Evolutionary conservation across 2,113 vertebrate genomes (phyloP).

Genomic region (Myrmecophaga tridactyla): DNA sequence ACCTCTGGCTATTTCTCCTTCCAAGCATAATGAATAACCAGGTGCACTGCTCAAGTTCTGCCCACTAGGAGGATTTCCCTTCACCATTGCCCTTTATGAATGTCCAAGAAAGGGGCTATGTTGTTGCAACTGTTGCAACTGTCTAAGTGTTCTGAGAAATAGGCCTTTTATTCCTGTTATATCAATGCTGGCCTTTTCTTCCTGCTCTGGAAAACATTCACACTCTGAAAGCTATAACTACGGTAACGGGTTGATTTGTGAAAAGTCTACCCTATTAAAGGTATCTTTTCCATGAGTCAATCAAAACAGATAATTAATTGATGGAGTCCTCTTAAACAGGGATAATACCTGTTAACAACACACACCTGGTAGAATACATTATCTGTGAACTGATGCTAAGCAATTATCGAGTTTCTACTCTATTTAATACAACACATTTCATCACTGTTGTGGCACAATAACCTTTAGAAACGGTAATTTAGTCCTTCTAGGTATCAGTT

Average conservation of each 20-base stretch:
- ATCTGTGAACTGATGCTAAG: constrained; percentile 38
- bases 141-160: neutral
- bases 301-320: constrained; percentile 51
- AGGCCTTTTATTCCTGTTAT: neutral
- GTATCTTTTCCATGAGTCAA: neutral
- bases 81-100: no score
- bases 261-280: neutral
- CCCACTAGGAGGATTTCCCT: no score
- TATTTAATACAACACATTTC: constrained; percentile 35
- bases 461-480: neutral
- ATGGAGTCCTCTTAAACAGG: constrained; percentile 59
- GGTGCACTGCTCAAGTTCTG: no score
- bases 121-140: no score
- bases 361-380: constrained; percentile 25
- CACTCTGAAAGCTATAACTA: neutral
- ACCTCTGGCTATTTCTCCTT: no score
- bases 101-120: no score
- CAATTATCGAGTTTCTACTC: constrained; percentile 62
- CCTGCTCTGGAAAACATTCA: neutral
- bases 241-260: neutral
- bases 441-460: neutral
- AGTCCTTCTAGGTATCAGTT: neutral
- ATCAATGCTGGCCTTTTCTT: neutral
- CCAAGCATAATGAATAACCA: no score
- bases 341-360: constrained; percentile 53